Evolutionary conservation across 1,140 invertebrate species (phyloP), one percentile per base, ranked within the genome.

Genomic region (Leptinotarsa defecta): DNA sequence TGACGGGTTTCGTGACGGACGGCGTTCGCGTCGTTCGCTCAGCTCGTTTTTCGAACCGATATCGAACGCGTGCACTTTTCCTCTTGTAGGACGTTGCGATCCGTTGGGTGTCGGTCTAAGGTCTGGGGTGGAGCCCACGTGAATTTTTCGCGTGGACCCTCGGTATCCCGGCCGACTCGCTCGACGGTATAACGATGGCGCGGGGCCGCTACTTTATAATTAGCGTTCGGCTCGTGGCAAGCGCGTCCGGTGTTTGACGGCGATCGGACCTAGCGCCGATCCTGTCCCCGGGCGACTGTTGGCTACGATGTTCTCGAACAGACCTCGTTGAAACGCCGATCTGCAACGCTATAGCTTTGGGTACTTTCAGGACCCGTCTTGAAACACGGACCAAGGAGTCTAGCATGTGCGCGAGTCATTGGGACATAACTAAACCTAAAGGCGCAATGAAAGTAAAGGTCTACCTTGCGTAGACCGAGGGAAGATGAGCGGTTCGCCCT

Each of bases 311-410:
- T 84, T 85, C 85, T 85, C 85, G 84, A 84, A 86, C 86, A 74
- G 80, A 77, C 77, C 74, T 22, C n/a, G 48, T 20, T 62, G 49
- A 52, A 74, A 73, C 84, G 85, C 85, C 85, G 77, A 87, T 88
- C 87, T 75, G 87, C 87, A 87, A 86, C 86, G 88, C 85, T 86
- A 86, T 84, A 86, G 88, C 86, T 89, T 89, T 88, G 89, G 89
- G 87, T 87, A 88, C 88, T 88, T 88, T 88, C 88, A 88, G 89
- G 91, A 92, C 93, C 93, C 93, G 93, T 95, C 94, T 95, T 94
- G 93, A 94, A 95, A 94, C 93, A 95, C 93, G 92, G 93, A 94
- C 93, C 93, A 95, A 94, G 93, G 92, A 94, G 93, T 94, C 91
- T 92, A 93, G 89, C 91, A 90, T 91, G 89, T 92, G 87, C 89